A percentile compares a stretch with the other conserved stretches of the same genome.
phyloP scores from a whole-genome alignment of 2,888 invertebrate genomes.

The Ormyrus labotus region DNA sequence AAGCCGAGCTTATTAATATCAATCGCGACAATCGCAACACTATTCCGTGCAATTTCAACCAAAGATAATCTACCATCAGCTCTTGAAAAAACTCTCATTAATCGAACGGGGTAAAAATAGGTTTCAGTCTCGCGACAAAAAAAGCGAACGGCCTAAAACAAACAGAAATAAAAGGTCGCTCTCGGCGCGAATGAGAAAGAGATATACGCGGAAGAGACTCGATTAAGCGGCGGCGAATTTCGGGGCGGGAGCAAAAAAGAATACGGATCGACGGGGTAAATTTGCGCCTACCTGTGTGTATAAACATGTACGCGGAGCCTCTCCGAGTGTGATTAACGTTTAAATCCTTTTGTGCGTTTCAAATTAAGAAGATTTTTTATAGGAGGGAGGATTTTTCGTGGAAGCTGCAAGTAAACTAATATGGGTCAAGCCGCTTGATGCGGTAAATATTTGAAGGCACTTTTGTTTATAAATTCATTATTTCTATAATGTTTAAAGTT shows the following conservation, averaged over 20 bases:
- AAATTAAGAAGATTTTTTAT: no score
- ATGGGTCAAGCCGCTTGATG: no score
- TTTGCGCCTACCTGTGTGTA: neutral
- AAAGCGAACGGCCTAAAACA: conserved; percentile 6
- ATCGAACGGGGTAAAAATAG: no score
- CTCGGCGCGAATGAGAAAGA: conserved; percentile 12
- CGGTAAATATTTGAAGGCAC: no score
- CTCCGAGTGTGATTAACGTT: conserved; percentile 32
- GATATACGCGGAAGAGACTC: conserved; percentile 5
- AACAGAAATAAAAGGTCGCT: conserved; percentile 6
- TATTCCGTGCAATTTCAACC: no score
- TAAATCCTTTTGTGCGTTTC: neutral
- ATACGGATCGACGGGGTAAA: neutral
- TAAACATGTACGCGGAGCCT: no score
- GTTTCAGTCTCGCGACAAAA: neutral
- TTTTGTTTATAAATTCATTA: no score
- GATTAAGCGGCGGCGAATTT: conserved; percentile 25
- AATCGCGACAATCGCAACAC: neutral
- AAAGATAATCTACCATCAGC: no score
- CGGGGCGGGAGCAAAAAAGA: conserved; percentile 7
- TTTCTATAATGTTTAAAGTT: no score
- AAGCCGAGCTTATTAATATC: conserved; percentile 16
- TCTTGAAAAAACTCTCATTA: no score
- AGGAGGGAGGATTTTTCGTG: no score
- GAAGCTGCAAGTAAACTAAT: no score